Evolutionary conservation across 2,888 invertebrate species (phyloP), one percentile per base, ranked within the genome.

Genomic region (Chrysodeixis includens): DNA sequence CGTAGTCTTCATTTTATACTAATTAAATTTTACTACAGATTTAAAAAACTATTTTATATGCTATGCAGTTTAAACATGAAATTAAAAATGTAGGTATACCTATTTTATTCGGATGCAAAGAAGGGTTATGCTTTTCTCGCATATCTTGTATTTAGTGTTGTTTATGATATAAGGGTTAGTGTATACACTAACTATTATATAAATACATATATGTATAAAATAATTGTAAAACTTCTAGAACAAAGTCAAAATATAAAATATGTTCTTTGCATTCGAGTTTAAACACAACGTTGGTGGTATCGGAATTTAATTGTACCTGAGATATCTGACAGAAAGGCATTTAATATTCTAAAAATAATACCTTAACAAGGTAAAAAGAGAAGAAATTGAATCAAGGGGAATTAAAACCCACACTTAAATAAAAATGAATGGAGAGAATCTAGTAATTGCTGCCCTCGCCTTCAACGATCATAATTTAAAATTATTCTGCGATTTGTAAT

Each of bases 1-100:
- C 60, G 62, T 51, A 62, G 56, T 71, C 58, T 58, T 49, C 52
- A 52, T 61, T 62, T 53, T 49, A 30, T 46, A 44, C 44, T 44
- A 46, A 46, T 18, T 46, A 46, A 46, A 46, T 9, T 46, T 46
- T 7, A n/a, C n/a, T 12, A 40, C n/a, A n/a, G 40, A n/a, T 40
- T 35, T n/a, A n/a, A 40, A n/a, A n/a, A n/a, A 40, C 14, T n/a
- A 10, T 10, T 32, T 32, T 32, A 40, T n/a, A n/a, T n/a, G n/a
- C n/a, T n/a, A n/a, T n/a, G 3, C 4, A 14, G 14, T 35, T 35
- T 14, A 14, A 12, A 14, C n/a, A n/a, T n/a, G n/a, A n/a, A n/a
- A n/a, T n/a, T n/a, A n/a, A n/a, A n/a, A n/a, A n/a, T n/a, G n/a
- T n/a, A n/a, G n/a, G n/a, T n/a, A n/a, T n/a, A n/a, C n/a, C n/a